A percentile compares a stretch with the other conserved stretches of the same genome.
phyloP scores from a whole-genome alignment of 2,888 invertebrate species.

The Bombylius discolor region DNA sequence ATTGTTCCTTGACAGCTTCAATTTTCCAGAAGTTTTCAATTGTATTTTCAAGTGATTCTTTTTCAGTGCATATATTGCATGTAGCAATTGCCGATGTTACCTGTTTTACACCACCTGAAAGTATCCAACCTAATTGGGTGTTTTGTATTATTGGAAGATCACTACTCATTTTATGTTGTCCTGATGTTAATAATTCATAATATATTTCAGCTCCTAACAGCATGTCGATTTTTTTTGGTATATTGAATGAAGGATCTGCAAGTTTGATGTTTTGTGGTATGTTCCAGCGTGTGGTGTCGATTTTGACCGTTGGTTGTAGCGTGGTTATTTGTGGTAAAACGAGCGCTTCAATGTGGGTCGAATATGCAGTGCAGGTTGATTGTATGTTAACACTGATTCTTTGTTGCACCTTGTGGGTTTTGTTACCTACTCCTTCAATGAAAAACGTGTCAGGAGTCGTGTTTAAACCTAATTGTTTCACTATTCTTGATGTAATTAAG shows the following conservation, averaged over 20 bases:
- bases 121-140: neutral
- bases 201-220: slow-evolving; percentile 14
- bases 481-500: neutral
- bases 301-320: slow-evolving; percentile 11
- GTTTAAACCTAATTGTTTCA: neutral
- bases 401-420: neutral
- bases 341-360: slow-evolving; percentile 9
- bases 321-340: slow-evolving; percentile 13
- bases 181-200: neutral
- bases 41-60: neutral
- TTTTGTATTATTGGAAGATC: neutral
- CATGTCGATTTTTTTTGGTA: slow-evolving; percentile 11
- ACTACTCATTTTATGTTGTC: neutral
- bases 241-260: slow-evolving; percentile 14
- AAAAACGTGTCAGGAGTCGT: too few relatives aligned
- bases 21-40: neutral
- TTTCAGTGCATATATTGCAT: neutral
- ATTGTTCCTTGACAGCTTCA: neutral
- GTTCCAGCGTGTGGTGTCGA: slow-evolving; percentile 8
- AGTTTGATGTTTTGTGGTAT: slow-evolving; percentile 11
- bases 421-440: too few relatives aligned
- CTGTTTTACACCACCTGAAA: neutral
- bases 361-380: neutral
- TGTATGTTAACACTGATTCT: slow-evolving; percentile 1
- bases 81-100: neutral